Evolutionary conservation across 2,888 invertebrate genomes (phyloP).

Genomic region (Hydrotaea cyrtoneurina): DNA sequence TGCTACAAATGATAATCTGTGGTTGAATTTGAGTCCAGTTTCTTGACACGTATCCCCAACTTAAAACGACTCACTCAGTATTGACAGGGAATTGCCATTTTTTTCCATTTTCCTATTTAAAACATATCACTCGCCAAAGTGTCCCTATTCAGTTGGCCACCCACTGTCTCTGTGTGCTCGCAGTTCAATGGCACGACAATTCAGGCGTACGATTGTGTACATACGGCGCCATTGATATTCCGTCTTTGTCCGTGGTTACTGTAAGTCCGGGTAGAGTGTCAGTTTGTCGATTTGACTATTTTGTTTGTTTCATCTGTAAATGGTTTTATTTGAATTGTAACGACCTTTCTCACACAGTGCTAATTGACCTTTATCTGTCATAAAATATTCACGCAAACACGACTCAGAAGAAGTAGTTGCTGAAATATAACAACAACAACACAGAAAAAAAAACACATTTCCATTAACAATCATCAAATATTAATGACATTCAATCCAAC

Average conservation of each 20-base stretch:
- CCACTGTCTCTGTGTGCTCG: background rate
- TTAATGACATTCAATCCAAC: conserved; percentile 5
- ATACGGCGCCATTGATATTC: background rate
- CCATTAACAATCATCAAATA: conserved; percentile 24
- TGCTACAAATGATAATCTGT: too few relatives aligned
- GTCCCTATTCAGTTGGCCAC: background rate
- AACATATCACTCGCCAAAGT: background rate
- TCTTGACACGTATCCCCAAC: too few relatives aligned
- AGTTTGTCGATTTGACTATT: background rate
- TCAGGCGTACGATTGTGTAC: background rate
- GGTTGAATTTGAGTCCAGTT: too few relatives aligned
- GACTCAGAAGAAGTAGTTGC: too few relatives aligned
- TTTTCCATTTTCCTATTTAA: too few relatives aligned
- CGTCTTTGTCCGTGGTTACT: background rate
- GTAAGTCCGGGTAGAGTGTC: background rate
- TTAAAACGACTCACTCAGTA: too few relatives aligned
- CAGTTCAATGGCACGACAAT: background rate
- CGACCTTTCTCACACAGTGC: conserved; percentile 47
- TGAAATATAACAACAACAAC: background rate
- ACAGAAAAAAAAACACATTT: background rate
- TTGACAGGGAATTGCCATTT: too few relatives aligned
- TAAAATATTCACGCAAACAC: conserved; percentile 10
- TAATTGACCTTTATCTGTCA: conserved; percentile 48
- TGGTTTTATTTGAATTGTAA: conserved; percentile 43
- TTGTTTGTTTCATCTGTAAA: conserved; percentile 14